These are phyloP conservation scores for Mythimna impura DNA, from an alignment of 2,888 invertebrate species.

Conservation along the genomic window DNA sequence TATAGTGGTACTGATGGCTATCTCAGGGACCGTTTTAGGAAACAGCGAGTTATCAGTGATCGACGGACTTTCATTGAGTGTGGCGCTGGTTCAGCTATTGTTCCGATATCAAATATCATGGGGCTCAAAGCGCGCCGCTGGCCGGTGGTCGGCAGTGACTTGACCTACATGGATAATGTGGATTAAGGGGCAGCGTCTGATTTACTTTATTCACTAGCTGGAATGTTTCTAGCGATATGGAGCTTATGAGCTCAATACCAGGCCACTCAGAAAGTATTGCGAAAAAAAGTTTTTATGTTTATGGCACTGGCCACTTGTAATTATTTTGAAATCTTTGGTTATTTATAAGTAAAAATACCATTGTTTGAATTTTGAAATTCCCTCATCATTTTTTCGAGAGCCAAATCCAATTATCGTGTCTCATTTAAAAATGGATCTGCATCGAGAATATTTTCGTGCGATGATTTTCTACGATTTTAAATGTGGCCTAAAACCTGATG, in stretches of 20 bases:
- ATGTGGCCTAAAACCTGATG: no score
- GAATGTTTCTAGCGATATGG: constrained; percentile 28
- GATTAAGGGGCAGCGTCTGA: constrained; percentile 24
- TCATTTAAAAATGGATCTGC: no score
- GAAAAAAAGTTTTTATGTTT: no score
- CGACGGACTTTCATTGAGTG: constrained; percentile 7
- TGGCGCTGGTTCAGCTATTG: neutral
- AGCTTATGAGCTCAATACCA: neutral
- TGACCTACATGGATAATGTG: constrained; percentile 48
- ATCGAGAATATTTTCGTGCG: no score
- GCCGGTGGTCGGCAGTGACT: neutral
- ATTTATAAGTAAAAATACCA: no score
- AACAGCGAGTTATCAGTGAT: neutral
- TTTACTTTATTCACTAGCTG: constrained; percentile 22
- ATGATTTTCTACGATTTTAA: no score
- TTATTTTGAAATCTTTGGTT: no score
- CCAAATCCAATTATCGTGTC: no score
- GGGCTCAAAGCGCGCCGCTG: neutral
- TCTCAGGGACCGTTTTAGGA: neutral
- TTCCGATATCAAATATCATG: constrained; percentile 6
- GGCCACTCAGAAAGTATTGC: no score
- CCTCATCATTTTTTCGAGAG: no score
- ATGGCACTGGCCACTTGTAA: no score
- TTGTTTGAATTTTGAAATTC: no score
- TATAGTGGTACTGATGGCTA: neutral